Base-by-base conservation (phyloP, 2,888 invertebrate genomes). In the Metacarcinus magister region DNA sequence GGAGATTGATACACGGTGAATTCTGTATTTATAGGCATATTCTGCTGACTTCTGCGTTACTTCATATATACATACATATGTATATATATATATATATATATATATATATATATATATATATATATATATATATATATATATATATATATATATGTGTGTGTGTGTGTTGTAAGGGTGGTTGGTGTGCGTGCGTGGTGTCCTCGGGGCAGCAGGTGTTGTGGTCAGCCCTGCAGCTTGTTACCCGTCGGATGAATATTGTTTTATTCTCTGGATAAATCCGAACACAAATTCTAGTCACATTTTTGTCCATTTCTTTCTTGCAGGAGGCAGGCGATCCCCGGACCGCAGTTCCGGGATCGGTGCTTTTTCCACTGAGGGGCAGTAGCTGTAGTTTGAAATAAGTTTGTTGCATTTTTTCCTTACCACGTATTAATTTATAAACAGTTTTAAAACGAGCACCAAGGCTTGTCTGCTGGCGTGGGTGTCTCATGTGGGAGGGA, bases 261-360 rank as follows among this genome's bases (percentile, higher is more conserved):
- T 75, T 75, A 75, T 75, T 75, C 75, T 75, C 7, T 75, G 28
- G 28, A 75, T n/a, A n/a, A 75, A 75, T 75, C 75, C 28, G 75
- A 10, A n/a, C 75, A 75, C 10, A 28, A 28, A 10, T 75, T 75
- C 28, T 75, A 75, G 75, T 75, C 75, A 75, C 28, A 75, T 4
- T 75, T 75, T 75, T 75, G 75, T 75, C 28, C 10, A 75, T 75
- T 75, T 75, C 75, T 75, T 75, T 75, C 75, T 75, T 75, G 28
- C 75, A 75, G 75, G 75, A 75, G 75, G 75, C 28, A n/a, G 75
- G 75, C 75, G 75, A 75, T 28, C 75, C 75, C 75, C 75, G 28
- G 75, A 5, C 75, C 28, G 75, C 75, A 28, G 7, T 28, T 60
- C 60, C 3, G 67, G 67, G n/a, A n/a, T 19, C n/a, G 67, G 67